These are phyloP conservation scores for Sebastes matsubarae DNA, from an alignment of 2,797 vertebrate genomes.

Conservation along the genomic window DNA sequence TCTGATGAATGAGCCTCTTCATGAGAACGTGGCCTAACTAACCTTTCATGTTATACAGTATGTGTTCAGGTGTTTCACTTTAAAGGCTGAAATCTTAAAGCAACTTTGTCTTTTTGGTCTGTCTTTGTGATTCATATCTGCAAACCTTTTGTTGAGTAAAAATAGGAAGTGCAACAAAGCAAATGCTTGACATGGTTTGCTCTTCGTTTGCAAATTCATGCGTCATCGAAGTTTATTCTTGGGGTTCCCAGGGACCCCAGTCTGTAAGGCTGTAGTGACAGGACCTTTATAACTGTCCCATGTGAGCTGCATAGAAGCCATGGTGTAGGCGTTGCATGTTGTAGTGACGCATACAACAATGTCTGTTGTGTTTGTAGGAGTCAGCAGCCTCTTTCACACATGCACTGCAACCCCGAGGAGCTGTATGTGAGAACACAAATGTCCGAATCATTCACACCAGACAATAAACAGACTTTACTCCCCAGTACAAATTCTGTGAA, in stretches of 20 bases:
- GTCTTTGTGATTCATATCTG: not conserved
- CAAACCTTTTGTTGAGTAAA: not conserved
- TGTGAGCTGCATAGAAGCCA: not conserved
- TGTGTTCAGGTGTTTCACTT: not conserved
- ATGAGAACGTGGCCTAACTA: not conserved
- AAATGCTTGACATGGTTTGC: not conserved
- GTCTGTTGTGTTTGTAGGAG: not conserved
- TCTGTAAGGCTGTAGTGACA: not conserved
- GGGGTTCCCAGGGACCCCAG: too few species aligned
- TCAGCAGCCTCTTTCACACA: not conserved
- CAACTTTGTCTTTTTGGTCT: not conserved
- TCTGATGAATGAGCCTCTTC: not conserved
- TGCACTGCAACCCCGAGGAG: not conserved
- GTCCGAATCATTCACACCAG: not conserved
- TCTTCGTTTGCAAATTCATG: not conserved
- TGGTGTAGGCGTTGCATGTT: not conserved
- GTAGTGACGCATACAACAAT: not conserved
- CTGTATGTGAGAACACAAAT: not conserved
- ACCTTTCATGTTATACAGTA: not conserved
- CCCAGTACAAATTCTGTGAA: not conserved
- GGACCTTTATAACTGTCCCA: not conserved
- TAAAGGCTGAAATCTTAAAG: not conserved
- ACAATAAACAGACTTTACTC: not conserved
- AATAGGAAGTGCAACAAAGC: not conserved
- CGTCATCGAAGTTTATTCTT: not conserved